A percentile compares a stretch with the other conserved stretches of the same genome.
Conservation (phyloP, 1,140 invertebrate species). For the Lysiphlebus fabarum region DNA sequence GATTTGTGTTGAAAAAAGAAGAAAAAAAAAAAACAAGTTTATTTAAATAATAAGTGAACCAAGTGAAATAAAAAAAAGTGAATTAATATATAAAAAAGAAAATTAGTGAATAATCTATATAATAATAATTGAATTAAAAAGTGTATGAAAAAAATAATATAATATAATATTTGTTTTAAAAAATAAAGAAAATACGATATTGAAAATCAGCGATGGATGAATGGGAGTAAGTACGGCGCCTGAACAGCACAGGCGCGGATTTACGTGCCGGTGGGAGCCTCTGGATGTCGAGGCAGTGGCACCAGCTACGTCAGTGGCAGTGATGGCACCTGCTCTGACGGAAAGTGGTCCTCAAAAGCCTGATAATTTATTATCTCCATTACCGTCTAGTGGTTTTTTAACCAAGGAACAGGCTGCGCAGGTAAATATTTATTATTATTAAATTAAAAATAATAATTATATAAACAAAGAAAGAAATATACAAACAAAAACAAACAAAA, state of each 20-base stretch:
- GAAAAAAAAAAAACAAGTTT: too few relatives aligned
- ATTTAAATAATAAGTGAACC: too few relatives aligned
- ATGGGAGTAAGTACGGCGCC: slow-evolving; percentile 60
- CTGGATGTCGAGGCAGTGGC: slow-evolving; percentile 54
- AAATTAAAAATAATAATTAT: slow-evolving; percentile 9
- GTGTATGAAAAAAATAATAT: neutral
- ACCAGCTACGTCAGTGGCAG: slow-evolving; percentile 62
- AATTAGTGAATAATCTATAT: too few relatives aligned
- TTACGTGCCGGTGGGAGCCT: slow-evolving; percentile 47
- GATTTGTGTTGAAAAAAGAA: too few relatives aligned
- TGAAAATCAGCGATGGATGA: slow-evolving; percentile 54
- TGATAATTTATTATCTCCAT: slow-evolving; percentile 52
- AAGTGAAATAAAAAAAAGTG: too few relatives aligned
- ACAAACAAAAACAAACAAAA: neutral
- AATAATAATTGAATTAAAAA: neutral
- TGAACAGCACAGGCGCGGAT: slow-evolving; percentile 46
- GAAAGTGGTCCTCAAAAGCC: slow-evolving; percentile 64
- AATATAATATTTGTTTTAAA: slow-evolving; percentile 6
- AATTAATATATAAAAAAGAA: too few relatives aligned
- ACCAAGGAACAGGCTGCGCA: slow-evolving; percentile 49
- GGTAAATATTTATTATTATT: slow-evolving; percentile 28
- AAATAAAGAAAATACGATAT: neutral
- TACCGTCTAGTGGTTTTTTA: slow-evolving; percentile 50
- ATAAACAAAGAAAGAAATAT: neutral
- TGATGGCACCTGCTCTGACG: slow-evolving; percentile 72